Conservation (phyloP, 2,888 invertebrate species). For the Drosophila recens region DNA sequence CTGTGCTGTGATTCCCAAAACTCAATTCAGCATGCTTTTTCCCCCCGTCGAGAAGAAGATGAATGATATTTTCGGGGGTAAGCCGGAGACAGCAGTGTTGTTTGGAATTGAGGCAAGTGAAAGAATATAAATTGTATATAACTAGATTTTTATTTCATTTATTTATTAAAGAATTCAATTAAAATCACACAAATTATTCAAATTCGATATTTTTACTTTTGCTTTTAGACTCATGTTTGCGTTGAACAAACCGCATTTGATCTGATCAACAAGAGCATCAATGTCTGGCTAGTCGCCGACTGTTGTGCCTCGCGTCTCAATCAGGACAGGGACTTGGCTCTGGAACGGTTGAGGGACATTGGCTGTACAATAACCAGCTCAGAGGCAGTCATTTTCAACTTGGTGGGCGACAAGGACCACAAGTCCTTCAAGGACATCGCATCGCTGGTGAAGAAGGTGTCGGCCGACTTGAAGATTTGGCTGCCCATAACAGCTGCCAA, state of each 20-base stretch:
- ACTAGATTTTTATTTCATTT: too few relatives aligned
- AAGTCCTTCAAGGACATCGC: conserved; percentile 90
- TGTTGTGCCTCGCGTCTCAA: conserved; percentile 91
- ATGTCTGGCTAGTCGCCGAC: conserved; percentile 92
- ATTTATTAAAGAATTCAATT: too few relatives aligned
- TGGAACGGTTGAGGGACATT: conserved; percentile 90
- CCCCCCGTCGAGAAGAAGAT: conserved; percentile 88
- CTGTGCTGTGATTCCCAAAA: conserved; percentile 89
- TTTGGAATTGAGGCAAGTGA: conserved; percentile 88
- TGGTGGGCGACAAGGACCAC: conserved; percentile 90
- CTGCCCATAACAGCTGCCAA: conserved; percentile 34
- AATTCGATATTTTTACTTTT: background rate
- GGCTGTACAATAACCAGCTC: conserved; percentile 93
- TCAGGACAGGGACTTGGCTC: conserved; percentile 89
- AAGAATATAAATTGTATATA: background rate
- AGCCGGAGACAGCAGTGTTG: conserved; percentile 87
- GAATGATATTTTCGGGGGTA: conserved; percentile 86
- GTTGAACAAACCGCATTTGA: conserved; percentile 93
- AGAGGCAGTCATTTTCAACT: conserved; percentile 92
- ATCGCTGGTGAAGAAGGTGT: conserved; percentile 87
- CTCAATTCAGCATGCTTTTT: conserved; percentile 91
- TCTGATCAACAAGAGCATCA: conserved; percentile 86
- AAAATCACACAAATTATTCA: too few relatives aligned
- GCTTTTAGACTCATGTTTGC: conserved; percentile 90
- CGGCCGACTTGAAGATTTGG: conserved; percentile 76